Conservation (phyloP, 2,888 invertebrate species). For the Drosophila buzzatii region DNA sequence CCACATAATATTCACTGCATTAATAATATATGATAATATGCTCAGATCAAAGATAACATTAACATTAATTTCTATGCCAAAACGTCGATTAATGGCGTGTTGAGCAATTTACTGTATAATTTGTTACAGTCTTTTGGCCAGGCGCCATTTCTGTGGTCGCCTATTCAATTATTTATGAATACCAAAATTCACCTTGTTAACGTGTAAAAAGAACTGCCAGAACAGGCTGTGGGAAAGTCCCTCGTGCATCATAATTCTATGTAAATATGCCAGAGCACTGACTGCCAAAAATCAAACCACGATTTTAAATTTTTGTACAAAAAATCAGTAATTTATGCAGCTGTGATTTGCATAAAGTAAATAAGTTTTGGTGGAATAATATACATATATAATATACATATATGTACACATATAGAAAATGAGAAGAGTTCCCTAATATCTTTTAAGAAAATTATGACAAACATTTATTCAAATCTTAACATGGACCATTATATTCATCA, state of each 20-base stretch:
- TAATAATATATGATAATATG: conserved; percentile 12
- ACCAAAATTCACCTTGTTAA: not conserved
- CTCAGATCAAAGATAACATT: conserved; percentile 16
- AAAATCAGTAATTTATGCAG: not conserved
- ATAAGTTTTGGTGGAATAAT: not conserved
- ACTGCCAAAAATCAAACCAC: not conserved
- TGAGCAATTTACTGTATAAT: conserved; percentile 22
- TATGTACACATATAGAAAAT: too few relatives aligned
- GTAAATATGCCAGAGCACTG: conserved; percentile 11
- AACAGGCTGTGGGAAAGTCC: not conserved
- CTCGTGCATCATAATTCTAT: conserved; percentile 22
- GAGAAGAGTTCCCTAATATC: too few relatives aligned
- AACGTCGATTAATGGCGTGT: conserved; percentile 25
- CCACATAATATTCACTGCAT: conserved; percentile 3
- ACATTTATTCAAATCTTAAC: too few relatives aligned
- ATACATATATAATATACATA: not conserved
- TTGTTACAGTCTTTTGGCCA: not conserved
- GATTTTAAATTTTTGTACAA: not conserved
- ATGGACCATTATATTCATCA: too few relatives aligned
- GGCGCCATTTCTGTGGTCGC: conserved; percentile 14
- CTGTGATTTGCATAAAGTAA: conserved; percentile 1
- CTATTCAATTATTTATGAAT: conserved; percentile 27
- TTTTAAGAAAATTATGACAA: too few relatives aligned
- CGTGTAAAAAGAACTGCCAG: not conserved
- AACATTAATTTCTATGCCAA: conserved; percentile 21